Base-by-base conservation (phyloP, 2,888 invertebrate species). In the Drosophila kanekoi region DNA sequence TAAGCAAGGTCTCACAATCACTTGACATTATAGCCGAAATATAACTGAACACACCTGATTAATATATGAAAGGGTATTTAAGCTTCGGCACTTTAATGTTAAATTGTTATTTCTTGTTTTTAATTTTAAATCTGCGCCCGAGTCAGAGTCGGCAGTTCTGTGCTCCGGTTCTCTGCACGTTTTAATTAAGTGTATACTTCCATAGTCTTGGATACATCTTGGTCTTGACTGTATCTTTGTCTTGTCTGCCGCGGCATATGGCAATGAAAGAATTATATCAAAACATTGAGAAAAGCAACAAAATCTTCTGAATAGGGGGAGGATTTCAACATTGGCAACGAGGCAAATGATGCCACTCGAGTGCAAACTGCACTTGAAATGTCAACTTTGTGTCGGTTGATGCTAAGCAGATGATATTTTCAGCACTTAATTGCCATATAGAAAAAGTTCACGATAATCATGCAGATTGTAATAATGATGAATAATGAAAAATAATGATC, bases 381-480 rank as follows among this genome's bases (percentile, higher is more conserved):
- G 86, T 88, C 88, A 88, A 78, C 87, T 88, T 80, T 84, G 76
- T 64, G 82, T 86, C 81, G 75, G 77, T 68, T 79, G 85, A 86
- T 77, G 76, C 74, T 83, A 74, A 79, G 57, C 85, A 86, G 86
- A 75, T 68, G 66, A 81, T 68, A 40, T 79, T 71, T 74, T 72
- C 72, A 83, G 57, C 83, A 72, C 67, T 64, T 74, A 49, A 79
- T 72, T 62, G 56, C 62, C 68, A 66, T 51, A 60, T 43, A 16
- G 44, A 48, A 75, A 72, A 69, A 77, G 63, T 67, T 70, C 48
- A 44, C 51, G 38, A 60, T 49, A 33, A 45, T 59, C 28, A 68
- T 10, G 11, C 14, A n/a, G n/a, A 35, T 23, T 38, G 32, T 35
- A 40, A 56, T 72, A 53, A 61, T 41, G 16, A 40, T 48, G 14